A percentile compares a stretch with the other conserved stretches of the same genome.
Conservation (phyloP, 2,888 invertebrate genomes). For the Rambutsinella grinnellia region DNA sequence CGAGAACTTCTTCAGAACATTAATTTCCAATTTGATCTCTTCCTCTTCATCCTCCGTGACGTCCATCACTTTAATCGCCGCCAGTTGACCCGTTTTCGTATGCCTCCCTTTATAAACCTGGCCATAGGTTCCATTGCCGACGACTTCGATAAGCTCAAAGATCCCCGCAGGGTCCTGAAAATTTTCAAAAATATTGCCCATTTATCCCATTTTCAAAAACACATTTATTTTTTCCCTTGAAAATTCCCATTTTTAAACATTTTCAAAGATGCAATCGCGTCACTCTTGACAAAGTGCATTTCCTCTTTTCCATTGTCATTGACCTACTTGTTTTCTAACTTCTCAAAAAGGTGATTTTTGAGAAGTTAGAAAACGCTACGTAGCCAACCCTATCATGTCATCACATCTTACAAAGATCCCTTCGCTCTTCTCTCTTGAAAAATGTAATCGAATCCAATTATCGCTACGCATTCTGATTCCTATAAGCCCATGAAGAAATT, state of each 20-base stretch:
- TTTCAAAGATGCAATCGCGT: too few relatives aligned
- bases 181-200: constrained; percentile 37
- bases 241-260: too few relatives aligned
- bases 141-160: constrained; percentile 99
- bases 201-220: neutral
- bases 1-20: constrained; percentile 89
- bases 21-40: constrained; percentile 99
- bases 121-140: constrained; percentile 99
- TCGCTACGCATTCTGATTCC: too few relatives aligned
- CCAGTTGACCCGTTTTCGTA: constrained; percentile 99
- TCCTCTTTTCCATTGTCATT: constrained; percentile 31
- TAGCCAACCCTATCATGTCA: too few relatives aligned
- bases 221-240: constrained; percentile 25
- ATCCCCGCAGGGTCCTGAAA: constrained; percentile 99
- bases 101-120: constrained; percentile 99
- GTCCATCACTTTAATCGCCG: constrained; percentile 90
- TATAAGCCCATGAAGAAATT: too few relatives aligned
- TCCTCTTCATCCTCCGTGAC: constrained; percentile 99
- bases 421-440: too few relatives aligned
- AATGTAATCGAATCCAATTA: too few relatives aligned
- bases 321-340: constrained; percentile 18
- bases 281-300: constrained; percentile 29
- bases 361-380: too few relatives aligned
- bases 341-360: neutral
- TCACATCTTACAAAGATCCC: too few relatives aligned